These are phyloP conservation scores for Astreopora myriophthalma DNA, from an alignment of 64 coral and sea anemone genomes.

Conservation along the genomic window DNA sequence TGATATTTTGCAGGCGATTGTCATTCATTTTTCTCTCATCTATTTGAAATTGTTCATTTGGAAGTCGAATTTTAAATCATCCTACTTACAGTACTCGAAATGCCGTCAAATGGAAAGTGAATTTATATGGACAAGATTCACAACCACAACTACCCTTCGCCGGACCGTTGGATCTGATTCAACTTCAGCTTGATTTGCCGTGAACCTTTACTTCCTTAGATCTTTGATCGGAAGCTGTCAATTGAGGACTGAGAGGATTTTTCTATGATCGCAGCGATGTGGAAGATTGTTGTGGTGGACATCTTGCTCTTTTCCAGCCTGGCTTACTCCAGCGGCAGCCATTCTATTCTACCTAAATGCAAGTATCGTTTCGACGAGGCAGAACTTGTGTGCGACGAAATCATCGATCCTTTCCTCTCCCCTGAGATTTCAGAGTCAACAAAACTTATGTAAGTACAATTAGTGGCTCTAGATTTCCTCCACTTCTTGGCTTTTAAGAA, in stretches of 20 bases:
- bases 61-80: too few relatives aligned
- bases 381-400: slow-evolving; percentile 15
- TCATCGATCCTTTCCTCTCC: neutral
- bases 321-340: neutral
- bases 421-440: slow-evolving; percentile 4
- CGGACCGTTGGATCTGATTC: too few relatives aligned
- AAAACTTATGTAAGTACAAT: slow-evolving; percentile 13
- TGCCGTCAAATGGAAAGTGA: too few relatives aligned
- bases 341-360: neutral
- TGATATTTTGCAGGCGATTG: too few relatives aligned
- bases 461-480: neutral
- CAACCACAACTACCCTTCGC: too few relatives aligned
- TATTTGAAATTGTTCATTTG: too few relatives aligned
- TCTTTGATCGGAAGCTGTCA: neutral
- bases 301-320: neutral
- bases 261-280: neutral
- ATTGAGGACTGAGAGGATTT: neutral
- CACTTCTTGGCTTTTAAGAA: neutral
- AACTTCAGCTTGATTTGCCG: too few relatives aligned
- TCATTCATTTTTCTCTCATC: too few relatives aligned
- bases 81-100: too few relatives aligned
- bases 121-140: too few relatives aligned
- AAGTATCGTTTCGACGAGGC: neutral
- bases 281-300: neutral
- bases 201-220: neutral